Evolutionary conservation across 1,140 invertebrate species (phyloP), one percentile per base, ranked within the genome.

Genomic region (Apocrypta bakeri): DNA sequence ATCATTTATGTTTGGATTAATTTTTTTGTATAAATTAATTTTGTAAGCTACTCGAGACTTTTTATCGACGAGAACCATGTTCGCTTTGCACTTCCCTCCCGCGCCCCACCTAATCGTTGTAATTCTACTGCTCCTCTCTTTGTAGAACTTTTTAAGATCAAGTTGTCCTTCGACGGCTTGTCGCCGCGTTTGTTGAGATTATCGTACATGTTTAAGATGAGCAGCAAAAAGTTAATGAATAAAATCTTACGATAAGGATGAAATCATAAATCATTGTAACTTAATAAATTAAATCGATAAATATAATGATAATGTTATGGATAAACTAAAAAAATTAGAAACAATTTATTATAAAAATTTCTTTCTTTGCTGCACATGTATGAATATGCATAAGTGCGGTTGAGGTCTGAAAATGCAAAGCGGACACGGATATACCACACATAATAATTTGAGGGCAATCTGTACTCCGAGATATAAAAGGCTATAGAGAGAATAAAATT

Each of bases 41-140:
- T 73, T 73, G 61, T 83, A 79, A 83, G 69, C 81, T 69, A 73
- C 48, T 79, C 69, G 81, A 84, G 73, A 85, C 80, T 82, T 81
- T 80, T 81, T 69, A 83, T 84, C 71, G 76, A 79, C 27, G 29
- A 82, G 29, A 82, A 74, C 74, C 83, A 76, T 79, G 75, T 84
- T 82, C 79, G 69, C 81, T 83, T 83, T 83, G 81, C 81, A 79
- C 25, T 64, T 74, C 66, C 40, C 75, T 9, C 14, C 21, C 48
- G 21, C 14, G 48, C 48, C 4, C 21, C 24, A 24, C 63, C 37
- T 79, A 73, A 83, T 74, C 69, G 76, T 79, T 83, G 81, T 66
- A 79, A 31, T 27, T 78, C 42, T 56, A 56, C 14, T 56, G 17
- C 48, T n/a, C 17, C 48, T 56, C 37, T 69, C 63, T 79, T 73